These are phyloP conservation scores for Halichoerus grypus DNA, from an alignment of 2,113 vertebrate genomes.

Conservation along the genomic window DNA sequence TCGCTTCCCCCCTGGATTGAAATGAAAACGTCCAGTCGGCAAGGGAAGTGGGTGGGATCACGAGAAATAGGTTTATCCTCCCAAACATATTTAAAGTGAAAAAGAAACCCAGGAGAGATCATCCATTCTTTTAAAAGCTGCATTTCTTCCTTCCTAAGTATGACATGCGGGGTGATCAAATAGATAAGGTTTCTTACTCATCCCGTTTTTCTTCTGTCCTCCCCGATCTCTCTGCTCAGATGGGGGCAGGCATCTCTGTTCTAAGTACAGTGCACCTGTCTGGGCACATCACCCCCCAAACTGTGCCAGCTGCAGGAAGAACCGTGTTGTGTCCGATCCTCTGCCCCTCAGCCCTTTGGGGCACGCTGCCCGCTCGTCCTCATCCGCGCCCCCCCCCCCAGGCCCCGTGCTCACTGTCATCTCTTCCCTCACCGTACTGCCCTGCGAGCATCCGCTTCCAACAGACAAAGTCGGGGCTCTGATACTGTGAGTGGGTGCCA, in stretches of 20 bases:
- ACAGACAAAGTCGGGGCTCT: fast-evolving
- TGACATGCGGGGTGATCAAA: too few relatives aligned
- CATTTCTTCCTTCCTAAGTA: too few relatives aligned
- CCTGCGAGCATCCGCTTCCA: fast-evolving
- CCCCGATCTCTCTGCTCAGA: not conserved
- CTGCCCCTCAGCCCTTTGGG: not conserved
- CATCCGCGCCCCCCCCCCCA: fast-evolving
- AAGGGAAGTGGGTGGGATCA: not conserved
- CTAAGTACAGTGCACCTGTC: too few relatives aligned
- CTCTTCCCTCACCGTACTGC: fast-evolving
- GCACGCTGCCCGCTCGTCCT: fast-evolving
- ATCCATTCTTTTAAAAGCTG: not conserved
- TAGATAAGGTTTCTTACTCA: too few relatives aligned
- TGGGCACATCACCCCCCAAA: not conserved
- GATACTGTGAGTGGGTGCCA: fast-evolving
- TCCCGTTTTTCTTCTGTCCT: fast-evolving
- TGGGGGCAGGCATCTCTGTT: fast-evolving
- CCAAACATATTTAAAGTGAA: fast-evolving
- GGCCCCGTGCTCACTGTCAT: fast-evolving
- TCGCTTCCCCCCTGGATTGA: fast-evolving
- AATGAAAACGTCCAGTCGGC: fast-evolving
- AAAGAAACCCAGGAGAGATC: too few relatives aligned
- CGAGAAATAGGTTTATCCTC: not conserved
- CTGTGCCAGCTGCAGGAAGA: not conserved
- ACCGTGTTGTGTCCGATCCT: fast-evolving